phyloP scores from a whole-genome alignment of 2,113 vertebrate genomes.

The Gymnogyps californianus region DNA sequence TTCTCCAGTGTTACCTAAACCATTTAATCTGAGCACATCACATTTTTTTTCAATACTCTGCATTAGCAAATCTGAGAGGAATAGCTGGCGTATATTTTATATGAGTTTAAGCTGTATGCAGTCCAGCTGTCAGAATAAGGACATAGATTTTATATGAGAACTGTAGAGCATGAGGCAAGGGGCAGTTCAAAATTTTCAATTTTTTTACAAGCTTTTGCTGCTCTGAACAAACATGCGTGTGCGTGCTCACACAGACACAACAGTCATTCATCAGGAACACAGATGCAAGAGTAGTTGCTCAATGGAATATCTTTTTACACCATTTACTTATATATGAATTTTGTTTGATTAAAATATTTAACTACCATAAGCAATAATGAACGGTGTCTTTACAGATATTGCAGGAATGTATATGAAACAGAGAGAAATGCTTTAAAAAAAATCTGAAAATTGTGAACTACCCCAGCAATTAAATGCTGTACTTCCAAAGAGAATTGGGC shows the following conservation, averaged over 20 bases:
- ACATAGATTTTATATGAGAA: slow-evolving; percentile 69
- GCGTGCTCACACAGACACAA: background rate
- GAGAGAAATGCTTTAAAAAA: slow-evolving; percentile 74
- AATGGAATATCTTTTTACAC: slow-evolving; percentile 35
- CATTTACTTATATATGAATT: slow-evolving; percentile 57
- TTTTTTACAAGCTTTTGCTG: slow-evolving; percentile 50
- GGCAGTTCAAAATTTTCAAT: slow-evolving; percentile 74
- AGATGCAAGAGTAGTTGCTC: slow-evolving; percentile 29
- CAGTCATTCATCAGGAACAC: slow-evolving; percentile 34
- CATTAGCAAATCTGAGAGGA: slow-evolving; percentile 67
- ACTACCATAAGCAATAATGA: slow-evolving; percentile 82
- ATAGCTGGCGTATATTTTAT: slow-evolving; percentile 74
- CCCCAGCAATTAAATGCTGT: slow-evolving; percentile 76
- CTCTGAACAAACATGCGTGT: background rate
- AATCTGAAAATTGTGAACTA: slow-evolving; percentile 78
- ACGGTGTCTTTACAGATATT: slow-evolving; percentile 69
- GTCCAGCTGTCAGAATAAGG: slow-evolving; percentile 68
- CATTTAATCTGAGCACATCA: slow-evolving; percentile 70
- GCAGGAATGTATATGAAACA: slow-evolving; percentile 72
- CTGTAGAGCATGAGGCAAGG: slow-evolving; percentile 67
- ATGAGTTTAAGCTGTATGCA: slow-evolving; percentile 69
- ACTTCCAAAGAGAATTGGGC: slow-evolving; percentile 96
- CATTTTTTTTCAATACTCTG: slow-evolving; percentile 53
- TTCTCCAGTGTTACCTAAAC: slow-evolving; percentile 69
- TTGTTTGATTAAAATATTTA: slow-evolving; percentile 66